Percentiles rank a stretch among this genome's conserved stretches.
These are phyloP conservation scores for Calliphora vicina DNA, from an alignment of 1,140 invertebrate species.

Conservation along the genomic window DNA sequence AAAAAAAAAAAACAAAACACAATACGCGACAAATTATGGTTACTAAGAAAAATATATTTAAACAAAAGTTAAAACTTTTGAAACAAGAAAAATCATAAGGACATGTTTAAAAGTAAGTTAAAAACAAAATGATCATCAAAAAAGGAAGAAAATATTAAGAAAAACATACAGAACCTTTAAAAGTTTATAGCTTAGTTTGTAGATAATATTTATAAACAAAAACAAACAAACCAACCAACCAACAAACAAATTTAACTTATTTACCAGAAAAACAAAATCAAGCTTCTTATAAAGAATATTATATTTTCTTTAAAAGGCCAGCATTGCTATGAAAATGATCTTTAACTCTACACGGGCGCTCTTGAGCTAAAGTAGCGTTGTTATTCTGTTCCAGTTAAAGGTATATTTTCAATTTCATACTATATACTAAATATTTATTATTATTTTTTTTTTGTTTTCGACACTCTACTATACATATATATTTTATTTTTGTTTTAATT, in stretches of 20 bases:
- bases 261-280: conserved; percentile 34
- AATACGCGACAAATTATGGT: conserved; percentile 58
- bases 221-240: neutral
- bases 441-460: neutral
- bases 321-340: conserved; percentile 19
- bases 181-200: conserved; percentile 18
- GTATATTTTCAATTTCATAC: neutral
- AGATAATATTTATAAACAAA: conserved; percentile 6
- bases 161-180: conserved; percentile 43
- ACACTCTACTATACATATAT: neutral
- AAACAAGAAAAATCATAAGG: conserved; percentile 34
- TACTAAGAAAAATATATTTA: conserved; percentile 48
- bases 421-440: neutral
- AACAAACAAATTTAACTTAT: conserved; percentile 45
- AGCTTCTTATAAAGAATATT: conserved; percentile 27
- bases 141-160: conserved; percentile 41
- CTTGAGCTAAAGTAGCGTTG: neutral
- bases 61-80: conserved; percentile 23
- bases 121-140: conserved; percentile 42
- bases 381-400: neutral
- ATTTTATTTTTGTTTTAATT: neutral
- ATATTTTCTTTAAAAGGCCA: conserved; percentile 22
- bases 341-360: neutral
- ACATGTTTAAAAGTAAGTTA: conserved; percentile 44
- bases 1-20: conserved; percentile 30